A percentile compares a stretch with the other conserved stretches of the same genome.
phyloP scores from a whole-genome alignment of 1,140 invertebrate genomes.

The Lasioglossum baleicum region DNA sequence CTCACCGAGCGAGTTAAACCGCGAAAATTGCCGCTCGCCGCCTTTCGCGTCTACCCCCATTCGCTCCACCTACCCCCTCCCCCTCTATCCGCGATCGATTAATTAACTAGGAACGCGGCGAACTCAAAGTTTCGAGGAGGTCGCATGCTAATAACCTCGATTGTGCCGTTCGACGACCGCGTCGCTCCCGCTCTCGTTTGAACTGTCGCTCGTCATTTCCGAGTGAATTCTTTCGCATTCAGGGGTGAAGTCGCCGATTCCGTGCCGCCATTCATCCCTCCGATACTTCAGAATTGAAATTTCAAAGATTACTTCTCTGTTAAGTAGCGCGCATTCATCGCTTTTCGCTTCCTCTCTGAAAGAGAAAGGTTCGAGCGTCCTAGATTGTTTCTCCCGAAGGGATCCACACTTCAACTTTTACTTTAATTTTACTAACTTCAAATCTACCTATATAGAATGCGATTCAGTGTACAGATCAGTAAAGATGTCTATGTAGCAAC shows the following conservation, averaged over 20 bases:
- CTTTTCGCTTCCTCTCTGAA: too few species aligned
- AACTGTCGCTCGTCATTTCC: not conserved
- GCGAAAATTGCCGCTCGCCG: conserved; percentile 24
- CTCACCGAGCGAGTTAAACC: not conserved
- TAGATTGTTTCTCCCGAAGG: too few species aligned
- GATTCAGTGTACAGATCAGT: too few species aligned
- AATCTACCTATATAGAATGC: too few species aligned
- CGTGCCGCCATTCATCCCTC: not conserved
- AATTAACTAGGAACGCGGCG: conserved; percentile 22
- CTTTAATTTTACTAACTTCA: too few species aligned
- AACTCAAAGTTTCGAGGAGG: conserved; percentile 5
- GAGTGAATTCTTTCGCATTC: conserved; percentile 3
- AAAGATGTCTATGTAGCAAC: too few species aligned
- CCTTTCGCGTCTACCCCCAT: not conserved
- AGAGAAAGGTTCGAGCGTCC: too few species aligned
- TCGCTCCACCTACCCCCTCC: too few species aligned
- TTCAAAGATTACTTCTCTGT: too few species aligned
- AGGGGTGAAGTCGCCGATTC: not conserved
- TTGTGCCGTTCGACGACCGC: not conserved
- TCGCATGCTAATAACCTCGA: not conserved
- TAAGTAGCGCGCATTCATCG: too few species aligned
- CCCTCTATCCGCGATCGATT: not conserved
- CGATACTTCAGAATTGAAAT: too few species aligned
- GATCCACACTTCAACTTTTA: too few species aligned
- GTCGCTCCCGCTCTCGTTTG: not conserved